Conservation (phyloP, 1,140 invertebrate genomes). For the Fragariocoptes setiger region DNA sequence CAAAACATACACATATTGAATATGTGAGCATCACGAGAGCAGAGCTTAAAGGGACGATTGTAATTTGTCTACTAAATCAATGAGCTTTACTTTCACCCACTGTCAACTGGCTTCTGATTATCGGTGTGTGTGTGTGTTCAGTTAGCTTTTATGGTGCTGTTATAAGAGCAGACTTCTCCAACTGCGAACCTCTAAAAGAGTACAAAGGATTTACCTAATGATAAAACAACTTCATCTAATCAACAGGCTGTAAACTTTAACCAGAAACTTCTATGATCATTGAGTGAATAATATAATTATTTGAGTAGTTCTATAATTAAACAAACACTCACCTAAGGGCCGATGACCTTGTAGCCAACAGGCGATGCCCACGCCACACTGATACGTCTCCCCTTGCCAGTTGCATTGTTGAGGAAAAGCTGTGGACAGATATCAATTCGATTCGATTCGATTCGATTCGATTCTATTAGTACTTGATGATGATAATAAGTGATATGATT, state of each 20-base stretch:
- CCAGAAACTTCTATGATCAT: background rate
- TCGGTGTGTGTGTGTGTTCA: no score
- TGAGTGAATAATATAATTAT: background rate
- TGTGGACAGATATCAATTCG: conserved; percentile 18
- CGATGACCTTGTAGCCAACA: conserved; percentile 54
- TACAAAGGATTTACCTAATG: no score
- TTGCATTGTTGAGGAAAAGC: conserved; percentile 70
- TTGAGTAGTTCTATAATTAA: background rate
- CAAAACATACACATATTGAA: no score
- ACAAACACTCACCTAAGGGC: conserved; percentile 18
- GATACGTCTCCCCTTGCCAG: conserved; percentile 51
- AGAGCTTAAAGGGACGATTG: no score
- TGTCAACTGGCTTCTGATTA: no score
- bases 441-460: background rate
- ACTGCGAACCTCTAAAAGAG: background rate
- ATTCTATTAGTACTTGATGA: background rate
- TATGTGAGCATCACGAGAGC: no score
- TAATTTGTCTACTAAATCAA: no score
- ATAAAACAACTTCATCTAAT: background rate
- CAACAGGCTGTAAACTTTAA: background rate
- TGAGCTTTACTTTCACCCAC: no score
- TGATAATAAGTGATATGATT: background rate
- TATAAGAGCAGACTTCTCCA: background rate
- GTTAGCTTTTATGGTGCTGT: background rate
- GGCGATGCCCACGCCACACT: conserved; percentile 56